Base-by-base conservation (phyloP, 1,140 invertebrate genomes). In the Marisa cornuarietis region DNA sequence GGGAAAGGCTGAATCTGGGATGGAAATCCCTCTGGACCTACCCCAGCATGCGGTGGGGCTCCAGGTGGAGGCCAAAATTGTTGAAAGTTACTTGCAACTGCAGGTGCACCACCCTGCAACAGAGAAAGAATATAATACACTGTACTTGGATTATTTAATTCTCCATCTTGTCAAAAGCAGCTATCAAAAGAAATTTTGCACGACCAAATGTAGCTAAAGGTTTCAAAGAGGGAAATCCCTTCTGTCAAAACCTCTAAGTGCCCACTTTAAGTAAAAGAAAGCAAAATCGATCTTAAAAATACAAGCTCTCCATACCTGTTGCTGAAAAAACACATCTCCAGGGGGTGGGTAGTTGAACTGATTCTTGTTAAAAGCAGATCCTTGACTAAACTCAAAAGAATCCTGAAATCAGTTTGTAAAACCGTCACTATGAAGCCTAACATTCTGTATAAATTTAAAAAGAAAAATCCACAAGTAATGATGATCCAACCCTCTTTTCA, bases 321-420 rank as follows among this genome's bases (percentile, higher is more conserved):
- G 54, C 76, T 66, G 76, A 26, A 69, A 77, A 42, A 54, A 77
- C 49, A 68, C 24, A 42, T 77, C 76, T 69, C 76, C 65, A 18
- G 42, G 20, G 51, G 76, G 76, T 18, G 76, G 63, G 26, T 65
- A 77, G 76, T 66, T 77, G 20, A 73, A 73, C 18, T 51, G 71
- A 51, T 18, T 54, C 42, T 52, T 54, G 51, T 65, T 65, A 68
- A 77, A 77, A 65, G 18, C 51, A 51, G 76, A 49, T 51, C 76
- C 76, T 42, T 77, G 76, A 18, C 51, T 77, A 65, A 52, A 77
- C 49, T 68, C 49, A 51, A 77, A 77, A 7, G 63, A 51, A 69
- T 77, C 76, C 76, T 77, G 65, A 31, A 69, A 69, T 20, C 9
- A 49, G 8, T 58, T 11, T 58, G 16, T 68, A 68, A 65, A 65